phyloP scores from a whole-genome alignment of 2,888 invertebrate genomes.

The Clivina fossor region DNA sequence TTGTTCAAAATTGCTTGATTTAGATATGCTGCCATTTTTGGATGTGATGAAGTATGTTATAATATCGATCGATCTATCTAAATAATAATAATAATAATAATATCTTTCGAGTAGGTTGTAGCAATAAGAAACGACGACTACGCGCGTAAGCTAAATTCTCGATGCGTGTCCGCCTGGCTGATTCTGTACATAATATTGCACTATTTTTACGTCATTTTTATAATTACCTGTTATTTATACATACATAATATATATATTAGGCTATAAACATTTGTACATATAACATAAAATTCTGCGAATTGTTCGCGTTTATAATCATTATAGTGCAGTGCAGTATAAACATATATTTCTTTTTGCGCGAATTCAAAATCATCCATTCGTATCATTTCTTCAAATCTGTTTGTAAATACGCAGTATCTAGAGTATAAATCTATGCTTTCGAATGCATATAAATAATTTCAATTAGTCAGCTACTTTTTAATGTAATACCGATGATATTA shows the following conservation, averaged over 20 bases:
- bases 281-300: slow-evolving; percentile 3
- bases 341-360: background rate
- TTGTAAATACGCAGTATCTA: slow-evolving; percentile 26
- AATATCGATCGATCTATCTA: background rate
- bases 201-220: slow-evolving; percentile 14
- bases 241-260: background rate
- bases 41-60: background rate
- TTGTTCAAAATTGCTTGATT: slow-evolving; percentile 7
- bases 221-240: slow-evolving; percentile 8
- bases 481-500: slow-evolving; percentile 18
- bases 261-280: slow-evolving; percentile 17
- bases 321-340: background rate
- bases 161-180: slow-evolving; percentile 8
- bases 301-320: background rate
- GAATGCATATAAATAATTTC: slow-evolving; percentile 8
- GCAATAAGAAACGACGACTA: background rate
- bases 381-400: background rate
- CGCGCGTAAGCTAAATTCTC: background rate
- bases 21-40: slow-evolving; percentile 16
- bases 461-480: slow-evolving; percentile 16
- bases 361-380: background rate
- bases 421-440: slow-evolving; percentile 10
- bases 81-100: background rate
- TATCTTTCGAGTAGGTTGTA: background rate
- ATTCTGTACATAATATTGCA: slow-evolving; percentile 33